A percentile compares a stretch with the other conserved stretches of the same genome.
Conservation (phyloP, 2,888 invertebrate genomes). For the Eupithecia pulchellata region DNA sequence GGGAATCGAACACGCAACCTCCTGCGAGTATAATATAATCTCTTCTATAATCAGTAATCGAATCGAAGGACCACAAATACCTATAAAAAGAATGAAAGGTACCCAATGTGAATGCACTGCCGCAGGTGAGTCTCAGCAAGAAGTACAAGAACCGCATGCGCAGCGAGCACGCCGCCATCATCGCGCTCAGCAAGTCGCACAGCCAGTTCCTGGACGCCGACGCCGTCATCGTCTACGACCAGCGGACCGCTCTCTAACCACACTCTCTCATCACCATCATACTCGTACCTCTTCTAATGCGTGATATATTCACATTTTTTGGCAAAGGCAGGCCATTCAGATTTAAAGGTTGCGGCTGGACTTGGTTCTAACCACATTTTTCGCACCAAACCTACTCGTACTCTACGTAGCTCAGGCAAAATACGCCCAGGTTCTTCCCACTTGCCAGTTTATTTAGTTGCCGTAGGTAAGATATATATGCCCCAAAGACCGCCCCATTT, state of each 20-base stretch:
- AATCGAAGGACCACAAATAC: not conserved
- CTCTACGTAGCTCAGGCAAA: too few species aligned
- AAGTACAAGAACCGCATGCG: conserved; percentile 93
- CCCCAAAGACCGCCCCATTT: not conserved
- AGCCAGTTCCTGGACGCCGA: conserved; percentile 90
- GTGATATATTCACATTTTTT: not conserved
- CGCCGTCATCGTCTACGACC: conserved; percentile 92
- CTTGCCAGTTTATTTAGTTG: too few species aligned
- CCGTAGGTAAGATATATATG: too few species aligned
- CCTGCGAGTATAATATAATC: too few species aligned
- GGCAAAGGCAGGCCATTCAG: too few species aligned
- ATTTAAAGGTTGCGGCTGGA: too few species aligned
- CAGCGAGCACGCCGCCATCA: conserved; percentile 93
- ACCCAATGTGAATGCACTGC: not conserved
- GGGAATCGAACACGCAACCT: too few species aligned
- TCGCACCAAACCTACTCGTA: too few species aligned
- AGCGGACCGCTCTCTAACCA: conserved; percentile 89
- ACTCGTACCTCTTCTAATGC: not conserved
- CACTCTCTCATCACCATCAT: not conserved
- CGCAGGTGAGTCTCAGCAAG: conserved; percentile 90
- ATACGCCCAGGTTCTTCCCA: too few species aligned
- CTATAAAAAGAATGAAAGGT: not conserved
- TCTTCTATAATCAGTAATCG: too few species aligned
- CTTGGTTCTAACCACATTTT: too few species aligned
- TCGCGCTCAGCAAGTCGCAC: conserved; percentile 90